phyloP scores from a whole-genome alignment of 2,888 invertebrate species.

The Tuta absoluta region DNA sequence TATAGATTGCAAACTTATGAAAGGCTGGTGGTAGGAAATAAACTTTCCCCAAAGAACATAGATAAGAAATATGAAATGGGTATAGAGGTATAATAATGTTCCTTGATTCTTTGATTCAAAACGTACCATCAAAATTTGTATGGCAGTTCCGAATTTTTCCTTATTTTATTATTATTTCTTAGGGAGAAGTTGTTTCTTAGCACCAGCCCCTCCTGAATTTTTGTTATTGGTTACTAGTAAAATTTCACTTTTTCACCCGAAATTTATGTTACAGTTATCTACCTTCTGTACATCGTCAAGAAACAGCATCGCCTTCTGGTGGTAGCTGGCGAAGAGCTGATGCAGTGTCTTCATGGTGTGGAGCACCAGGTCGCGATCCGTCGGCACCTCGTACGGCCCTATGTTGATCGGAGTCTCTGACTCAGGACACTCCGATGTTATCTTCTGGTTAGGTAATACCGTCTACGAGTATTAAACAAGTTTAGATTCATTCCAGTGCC shows the following conservation, averaged over 20 bases:
- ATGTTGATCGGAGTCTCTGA: slow-evolving; percentile 52
- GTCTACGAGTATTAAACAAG: neutral
- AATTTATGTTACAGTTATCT: neutral
- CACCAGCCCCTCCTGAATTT: too few relatives aligned
- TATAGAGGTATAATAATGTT: too few relatives aligned
- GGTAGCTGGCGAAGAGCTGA: slow-evolving; percentile 51
- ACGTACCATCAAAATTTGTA: too few relatives aligned
- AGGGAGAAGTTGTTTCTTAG: too few relatives aligned
- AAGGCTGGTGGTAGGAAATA: too few relatives aligned
- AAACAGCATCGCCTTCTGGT: slow-evolving; percentile 52
- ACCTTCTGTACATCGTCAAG: slow-evolving; percentile 63
- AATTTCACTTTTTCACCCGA: neutral
- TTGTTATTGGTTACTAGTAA: too few relatives aligned
- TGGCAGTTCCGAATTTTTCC: too few relatives aligned
- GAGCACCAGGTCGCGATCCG: slow-evolving; percentile 54
- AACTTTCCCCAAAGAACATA: too few relatives aligned
- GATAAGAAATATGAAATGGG: too few relatives aligned
- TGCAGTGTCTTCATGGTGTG: slow-evolving; percentile 48
- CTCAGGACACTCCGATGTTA: slow-evolving; percentile 48
- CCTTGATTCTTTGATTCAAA: too few relatives aligned
- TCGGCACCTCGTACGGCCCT: slow-evolving; percentile 63
- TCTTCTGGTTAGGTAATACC: neutral
- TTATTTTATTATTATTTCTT: too few relatives aligned
- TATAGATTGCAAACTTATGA: too few relatives aligned
- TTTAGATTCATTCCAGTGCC: neutral